Evolutionary conservation across 2,888 invertebrate species (phyloP).

Genomic region (Chouioia cunea): DNA sequence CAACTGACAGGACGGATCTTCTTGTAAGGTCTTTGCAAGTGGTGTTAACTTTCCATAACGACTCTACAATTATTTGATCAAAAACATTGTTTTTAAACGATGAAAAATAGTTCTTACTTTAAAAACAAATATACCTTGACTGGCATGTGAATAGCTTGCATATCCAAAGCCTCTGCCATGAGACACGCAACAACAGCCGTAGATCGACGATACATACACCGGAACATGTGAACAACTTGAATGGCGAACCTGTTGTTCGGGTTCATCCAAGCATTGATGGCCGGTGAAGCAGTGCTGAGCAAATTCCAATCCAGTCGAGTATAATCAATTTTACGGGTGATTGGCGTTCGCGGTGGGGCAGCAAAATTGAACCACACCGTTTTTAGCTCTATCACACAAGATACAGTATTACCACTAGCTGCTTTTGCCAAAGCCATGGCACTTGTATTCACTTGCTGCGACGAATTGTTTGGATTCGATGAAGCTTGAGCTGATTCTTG

Average conservation of each 20-base stretch:
- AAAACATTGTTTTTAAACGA: not conserved
- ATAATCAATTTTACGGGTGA: constrained; percentile 93
- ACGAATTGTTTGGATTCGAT: constrained; percentile 61
- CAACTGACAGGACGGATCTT: constrained; percentile 95
- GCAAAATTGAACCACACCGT: constrained; percentile 98
- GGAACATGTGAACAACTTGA: constrained; percentile 83
- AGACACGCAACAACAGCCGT: constrained; percentile 92
- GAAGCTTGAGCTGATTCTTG: constrained; percentile 45
- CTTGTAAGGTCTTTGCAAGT: constrained; percentile 89
- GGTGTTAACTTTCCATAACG: constrained; percentile 91
- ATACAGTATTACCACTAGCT: constrained; percentile 81
- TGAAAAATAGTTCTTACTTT: not conserved
- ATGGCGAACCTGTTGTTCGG: constrained; percentile 92
- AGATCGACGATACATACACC: constrained; percentile 82
- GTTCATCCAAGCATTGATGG: constrained; percentile 98
- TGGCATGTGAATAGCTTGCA: constrained; percentile 85
- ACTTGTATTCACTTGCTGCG: constrained; percentile 61
- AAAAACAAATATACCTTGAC: constrained; percentile 74
- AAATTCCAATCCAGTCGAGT: constrained; percentile 97
- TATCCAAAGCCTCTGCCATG: constrained; percentile 94
- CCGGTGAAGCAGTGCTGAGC: constrained; percentile 94
- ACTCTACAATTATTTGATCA: constrained; percentile 73
- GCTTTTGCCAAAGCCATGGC: constrained; percentile 70
- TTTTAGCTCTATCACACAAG: constrained; percentile 89
- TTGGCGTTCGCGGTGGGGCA: constrained; percentile 94